Evolutionary conservation across 2,797 vertebrate genomes (phyloP).

Genomic region (Acridotheres tristis): DNA sequence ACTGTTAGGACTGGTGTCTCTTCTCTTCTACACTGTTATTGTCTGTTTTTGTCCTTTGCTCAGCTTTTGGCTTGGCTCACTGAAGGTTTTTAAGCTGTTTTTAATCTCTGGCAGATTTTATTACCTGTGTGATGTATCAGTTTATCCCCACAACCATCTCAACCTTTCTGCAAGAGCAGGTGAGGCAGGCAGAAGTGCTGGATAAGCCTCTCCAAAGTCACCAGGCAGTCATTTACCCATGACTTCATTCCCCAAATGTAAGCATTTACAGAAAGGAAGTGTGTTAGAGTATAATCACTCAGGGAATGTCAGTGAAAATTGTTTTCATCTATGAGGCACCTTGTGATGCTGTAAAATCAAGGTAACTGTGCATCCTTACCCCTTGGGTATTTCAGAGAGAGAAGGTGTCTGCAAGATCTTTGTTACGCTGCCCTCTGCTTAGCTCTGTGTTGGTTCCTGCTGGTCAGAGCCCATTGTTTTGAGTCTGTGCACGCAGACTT

Average conservation of each 20-base stretch:
- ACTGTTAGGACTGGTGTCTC: neutral
- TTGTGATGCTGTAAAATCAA: neutral
- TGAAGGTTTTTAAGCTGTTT: neutral
- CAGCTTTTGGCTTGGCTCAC: neutral
- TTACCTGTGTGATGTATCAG: neutral
- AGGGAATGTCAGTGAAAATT: neutral
- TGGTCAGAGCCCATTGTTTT: neutral
- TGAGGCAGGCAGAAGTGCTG: neutral
- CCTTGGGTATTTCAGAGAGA: neutral
- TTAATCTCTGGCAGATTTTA: slow-evolving; percentile 32
- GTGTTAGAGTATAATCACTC: neutral
- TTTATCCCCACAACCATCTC: slow-evolving; percentile 47
- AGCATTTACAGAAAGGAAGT: neutral
- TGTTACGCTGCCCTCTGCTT: neutral
- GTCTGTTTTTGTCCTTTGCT: neutral
- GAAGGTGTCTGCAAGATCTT: neutral
- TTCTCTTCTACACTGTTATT: neutral
- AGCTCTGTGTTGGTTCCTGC: neutral
- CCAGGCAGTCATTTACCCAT: neutral
- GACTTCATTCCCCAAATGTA: neutral
- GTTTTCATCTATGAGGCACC: neutral
- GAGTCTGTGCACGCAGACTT: neutral
- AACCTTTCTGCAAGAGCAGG: neutral
- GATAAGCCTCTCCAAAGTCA: slow-evolving; percentile 16
- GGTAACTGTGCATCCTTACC: neutral